Base-by-base conservation (phyloP, 2,888 invertebrate genomes). In the Ferrisia virgata region DNA sequence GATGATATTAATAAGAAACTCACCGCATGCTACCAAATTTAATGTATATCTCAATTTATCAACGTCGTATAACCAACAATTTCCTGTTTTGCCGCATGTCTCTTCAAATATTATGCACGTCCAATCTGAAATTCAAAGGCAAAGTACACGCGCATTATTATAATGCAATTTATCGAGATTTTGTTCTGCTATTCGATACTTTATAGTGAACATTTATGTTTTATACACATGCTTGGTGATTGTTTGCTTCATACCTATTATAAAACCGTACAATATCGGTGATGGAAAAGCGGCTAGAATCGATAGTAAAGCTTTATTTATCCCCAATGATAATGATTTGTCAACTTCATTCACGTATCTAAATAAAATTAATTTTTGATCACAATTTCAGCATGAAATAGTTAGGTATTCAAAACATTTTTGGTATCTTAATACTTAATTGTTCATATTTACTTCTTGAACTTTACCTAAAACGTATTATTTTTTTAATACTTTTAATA, bases 41-140 rank as follows among this genome's bases (percentile, higher is more conserved):
- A 88, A 85, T 18, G 86, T 87, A 69, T 86, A 86, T 15, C 88
- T 87, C 83, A 90, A 86, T n/a, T 87, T 87, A 47, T 87, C 86
- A 13, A 87, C 88, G 85, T 89, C 88, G 86, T 90, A 90, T 0
- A 89, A 85, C 89, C 89, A 89, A 85, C 90, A 90, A 81, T 89
- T 89, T 4, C 89, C 89, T 5, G 86, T 86, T 33, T 86, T 82
- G 1, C 88, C 88, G 85, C 90, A 90, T 0, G 87, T 87, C 25
- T 88, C 87, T 72, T 89, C 89, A 89, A 90, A 90, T 2, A 90
- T 87, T n/a, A 88, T 84, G 85, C 90, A 90, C 6, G 89, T 86
- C n/a, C 87, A 87, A 86, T 90, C 90, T 88, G 39, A 31, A 80
- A 53, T 31, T 47, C 28, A 18, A 43, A 22, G 13, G 39, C n/a